phyloP scores from a whole-genome alignment of 2,797 vertebrate species.

The Liparis tanakae region DNA sequence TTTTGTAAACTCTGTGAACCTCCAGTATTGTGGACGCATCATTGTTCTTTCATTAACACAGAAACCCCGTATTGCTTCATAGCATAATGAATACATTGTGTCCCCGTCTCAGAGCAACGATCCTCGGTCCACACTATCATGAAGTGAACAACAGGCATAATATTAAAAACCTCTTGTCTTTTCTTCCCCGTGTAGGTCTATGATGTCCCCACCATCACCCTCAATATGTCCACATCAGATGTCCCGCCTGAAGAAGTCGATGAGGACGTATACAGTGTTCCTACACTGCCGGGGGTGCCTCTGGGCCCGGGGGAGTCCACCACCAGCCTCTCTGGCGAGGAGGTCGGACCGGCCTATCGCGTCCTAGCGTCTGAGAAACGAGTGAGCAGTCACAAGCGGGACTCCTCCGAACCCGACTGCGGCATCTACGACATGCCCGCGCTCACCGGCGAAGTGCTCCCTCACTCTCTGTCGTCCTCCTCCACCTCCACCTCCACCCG shows the following conservation, averaged over 20 bases:
- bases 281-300: conserved; percentile 81
- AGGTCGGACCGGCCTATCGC: conserved; percentile 72
- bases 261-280: conserved; percentile 86
- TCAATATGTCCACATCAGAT: conserved; percentile 68
- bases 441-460: conserved; percentile 74
- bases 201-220: conserved; percentile 84
- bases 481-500: conserved; percentile 77
- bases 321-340: conserved; percentile 57
- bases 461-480: conserved; percentile 75
- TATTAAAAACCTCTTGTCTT: background rate
- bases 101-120: conserved; percentile 5
- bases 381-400: conserved; percentile 59
- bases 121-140: background rate
- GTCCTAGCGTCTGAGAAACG: conserved; percentile 76
- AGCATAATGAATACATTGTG: background rate
- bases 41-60: conserved; percentile 3
- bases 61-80: conserved; percentile 8
- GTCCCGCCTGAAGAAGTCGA: conserved; percentile 69
- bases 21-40: background rate
- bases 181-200: conserved; percentile 84
- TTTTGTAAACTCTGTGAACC: background rate
- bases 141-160: background rate
- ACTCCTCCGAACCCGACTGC: conserved; percentile 75
- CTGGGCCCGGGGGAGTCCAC: conserved; percentile 67
- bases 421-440: conserved; percentile 91